phyloP scores from a whole-genome alignment of 2,113 vertebrate genomes.

The Holacanthus passer region DNA sequence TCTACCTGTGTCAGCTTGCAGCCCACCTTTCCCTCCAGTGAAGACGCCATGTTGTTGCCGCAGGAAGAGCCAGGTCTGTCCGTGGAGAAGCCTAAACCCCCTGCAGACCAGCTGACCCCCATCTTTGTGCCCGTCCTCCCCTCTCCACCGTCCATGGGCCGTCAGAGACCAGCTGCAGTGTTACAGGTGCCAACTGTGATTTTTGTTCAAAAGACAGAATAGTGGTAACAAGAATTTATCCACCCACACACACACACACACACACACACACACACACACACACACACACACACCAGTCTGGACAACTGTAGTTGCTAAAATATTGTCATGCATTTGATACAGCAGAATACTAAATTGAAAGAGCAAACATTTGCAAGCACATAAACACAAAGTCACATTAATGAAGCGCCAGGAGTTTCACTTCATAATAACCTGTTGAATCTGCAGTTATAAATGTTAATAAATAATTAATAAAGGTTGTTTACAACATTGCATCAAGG shows the following conservation, averaged over 20 bases:
- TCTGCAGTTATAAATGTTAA: not conserved
- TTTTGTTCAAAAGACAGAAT: not conserved
- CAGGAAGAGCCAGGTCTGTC: constrained; percentile 59
- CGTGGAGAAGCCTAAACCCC: constrained; percentile 22
- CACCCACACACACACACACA: too few species aligned
- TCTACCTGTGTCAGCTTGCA: constrained; percentile 61
- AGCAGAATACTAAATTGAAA: too few species aligned
- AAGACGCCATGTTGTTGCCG: constrained; percentile 54
- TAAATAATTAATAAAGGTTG: not conserved
- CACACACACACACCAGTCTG: too few species aligned
- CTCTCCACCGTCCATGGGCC: not conserved
- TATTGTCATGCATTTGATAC: too few species aligned
- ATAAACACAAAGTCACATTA: not conserved
- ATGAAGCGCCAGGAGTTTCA: not conserved
- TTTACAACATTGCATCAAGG: not conserved
- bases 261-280: too few species aligned
- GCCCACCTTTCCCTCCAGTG: constrained; percentile 43
- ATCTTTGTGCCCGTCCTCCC: constrained; percentile 12
- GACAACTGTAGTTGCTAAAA: too few species aligned
- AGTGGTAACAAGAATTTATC: too few species aligned
- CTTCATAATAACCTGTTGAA: not conserved
- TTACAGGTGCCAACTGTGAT: constrained; percentile 45
- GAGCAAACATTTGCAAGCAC: too few species aligned
- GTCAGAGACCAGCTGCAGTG: too few species aligned
- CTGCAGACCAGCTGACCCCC: constrained; percentile 59